A percentile compares a stretch with the other conserved stretches of the same genome.
These are phyloP conservation scores for Camptogramma bilineatum DNA, from an alignment of 2,888 invertebrate genomes.

Conservation along the genomic window DNA sequence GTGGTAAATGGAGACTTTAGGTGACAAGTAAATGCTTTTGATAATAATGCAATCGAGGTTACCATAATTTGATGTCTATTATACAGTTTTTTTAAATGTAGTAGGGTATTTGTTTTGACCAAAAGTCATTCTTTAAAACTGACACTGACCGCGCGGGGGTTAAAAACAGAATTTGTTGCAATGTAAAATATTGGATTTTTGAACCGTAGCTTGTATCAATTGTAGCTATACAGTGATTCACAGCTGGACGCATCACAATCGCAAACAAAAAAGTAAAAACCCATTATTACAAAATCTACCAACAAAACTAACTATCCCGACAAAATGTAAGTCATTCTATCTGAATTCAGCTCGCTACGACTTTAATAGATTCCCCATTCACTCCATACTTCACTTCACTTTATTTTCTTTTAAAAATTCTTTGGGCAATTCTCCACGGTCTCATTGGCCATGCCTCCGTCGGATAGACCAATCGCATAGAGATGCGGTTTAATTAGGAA, in stretches of 20 bases:
- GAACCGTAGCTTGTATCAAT: not conserved
- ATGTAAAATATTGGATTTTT: conserved; percentile 6
- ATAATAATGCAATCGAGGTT: conserved; percentile 1
- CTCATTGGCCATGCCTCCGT: conserved; percentile 42
- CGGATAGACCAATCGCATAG: conserved; percentile 38
- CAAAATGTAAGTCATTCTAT: conserved; percentile 45
- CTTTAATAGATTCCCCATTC: conserved; percentile 47
- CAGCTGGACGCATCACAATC: conserved; percentile 2
- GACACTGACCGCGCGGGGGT: not conserved
- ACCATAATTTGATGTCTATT: not conserved
- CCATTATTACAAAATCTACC: conserved; percentile 40
- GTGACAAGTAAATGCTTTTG: conserved; percentile 27
- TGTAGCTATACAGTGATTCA: conserved; percentile 3
- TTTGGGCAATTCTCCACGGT: conserved; percentile 47
- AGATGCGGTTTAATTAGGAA: conserved; percentile 38
- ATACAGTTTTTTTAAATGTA: not conserved
- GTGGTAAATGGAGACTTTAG: conserved; percentile 30
- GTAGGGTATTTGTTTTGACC: conserved; percentile 1
- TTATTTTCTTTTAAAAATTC: conserved; percentile 40
- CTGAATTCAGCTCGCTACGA: conserved; percentile 41
- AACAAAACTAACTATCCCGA: conserved; percentile 40
- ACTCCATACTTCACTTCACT: conserved; percentile 39
- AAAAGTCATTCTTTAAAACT: not conserved
- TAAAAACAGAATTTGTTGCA: not conserved
- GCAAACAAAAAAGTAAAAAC: conserved; percentile 22